Base-by-base conservation (phyloP, 2,888 invertebrate genomes). In the Heliconius hortense region DNA sequence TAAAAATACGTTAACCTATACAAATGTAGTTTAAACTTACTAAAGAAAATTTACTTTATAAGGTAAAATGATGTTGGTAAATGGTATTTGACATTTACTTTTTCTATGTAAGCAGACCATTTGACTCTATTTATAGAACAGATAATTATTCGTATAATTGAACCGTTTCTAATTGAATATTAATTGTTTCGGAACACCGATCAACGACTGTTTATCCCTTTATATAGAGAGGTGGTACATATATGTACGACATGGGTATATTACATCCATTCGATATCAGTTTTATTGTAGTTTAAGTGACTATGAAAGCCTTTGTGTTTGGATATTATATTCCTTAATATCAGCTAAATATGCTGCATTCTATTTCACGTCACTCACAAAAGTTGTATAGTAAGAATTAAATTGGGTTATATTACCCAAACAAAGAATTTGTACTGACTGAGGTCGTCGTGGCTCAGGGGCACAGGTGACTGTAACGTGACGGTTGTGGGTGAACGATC, bases 61-160 rank as follows among this genome's bases (percentile, higher is more conserved):
- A 56, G 69, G 69, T 56, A 69, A 56, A 56, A 35, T 10, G 15
- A 31, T 56, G 56, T 35, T 15, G 15, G 18, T 15, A 56, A 56
- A 24, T 69, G 31, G 35, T 24, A 69, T 69, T 56, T 56, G 69
- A 69, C 69, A 69, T 69, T 69, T 69, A 69, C 35, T 35, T 69
- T 35, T 69, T 69, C 15, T 69, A 56, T 35, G 56, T 28, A 24
- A 56, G 18, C n/a, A 35, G 69, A 24, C 24, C 31, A 53, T 31
- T 69, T 24, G 28, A 15, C 2, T 31, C 56, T 56, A 69, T 69
- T 53, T 35, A 56, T 56, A 35, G 69, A 69, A 31, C 15, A 56
- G n/a, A 35, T 56, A 69, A n/a, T 7, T 56, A 15, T n/a, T 31
- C 24, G 31, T 69, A 53, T 24, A 31, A 35, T 11, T 56, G 7